Conservation (phyloP, 2,113 vertebrate species). For the Aramus guarauna region DNA sequence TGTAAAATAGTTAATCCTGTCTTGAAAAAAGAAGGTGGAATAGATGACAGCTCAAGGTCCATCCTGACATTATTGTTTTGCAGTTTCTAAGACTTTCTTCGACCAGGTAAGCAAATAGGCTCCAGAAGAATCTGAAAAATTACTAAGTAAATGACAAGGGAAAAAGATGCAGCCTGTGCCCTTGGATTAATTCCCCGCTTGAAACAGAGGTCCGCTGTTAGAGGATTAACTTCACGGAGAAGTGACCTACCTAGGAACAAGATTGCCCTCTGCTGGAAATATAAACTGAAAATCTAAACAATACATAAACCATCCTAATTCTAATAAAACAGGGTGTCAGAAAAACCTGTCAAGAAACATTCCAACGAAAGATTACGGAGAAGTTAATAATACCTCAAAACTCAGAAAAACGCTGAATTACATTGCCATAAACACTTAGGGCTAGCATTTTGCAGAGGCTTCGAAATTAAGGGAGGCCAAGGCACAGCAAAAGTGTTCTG, state of each 20-base stretch:
- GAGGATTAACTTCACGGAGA: neutral
- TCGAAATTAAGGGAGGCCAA: neutral
- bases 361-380: neutral
- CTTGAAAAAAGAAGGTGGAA: neutral
- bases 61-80: neutral
- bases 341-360: neutral
- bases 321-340: neutral
- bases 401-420: neutral
- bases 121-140: neutral
- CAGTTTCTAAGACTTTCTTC: neutral
- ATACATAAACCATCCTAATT: neutral
- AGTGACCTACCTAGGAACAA: neutral
- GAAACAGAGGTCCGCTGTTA: neutral
- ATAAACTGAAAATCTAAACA: neutral
- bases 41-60: neutral
- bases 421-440: neutral
- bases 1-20: neutral
- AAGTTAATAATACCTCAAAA: neutral
- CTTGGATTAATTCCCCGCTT: neutral
- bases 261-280: constrained; percentile 62
- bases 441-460: neutral
- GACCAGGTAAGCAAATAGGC: neutral
- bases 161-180: neutral
- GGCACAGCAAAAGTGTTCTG: neutral
- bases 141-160: neutral